Evolutionary conservation across 2,113 vertebrate genomes (phyloP).

Genomic region (Neomonachus schauinslandi): DNA sequence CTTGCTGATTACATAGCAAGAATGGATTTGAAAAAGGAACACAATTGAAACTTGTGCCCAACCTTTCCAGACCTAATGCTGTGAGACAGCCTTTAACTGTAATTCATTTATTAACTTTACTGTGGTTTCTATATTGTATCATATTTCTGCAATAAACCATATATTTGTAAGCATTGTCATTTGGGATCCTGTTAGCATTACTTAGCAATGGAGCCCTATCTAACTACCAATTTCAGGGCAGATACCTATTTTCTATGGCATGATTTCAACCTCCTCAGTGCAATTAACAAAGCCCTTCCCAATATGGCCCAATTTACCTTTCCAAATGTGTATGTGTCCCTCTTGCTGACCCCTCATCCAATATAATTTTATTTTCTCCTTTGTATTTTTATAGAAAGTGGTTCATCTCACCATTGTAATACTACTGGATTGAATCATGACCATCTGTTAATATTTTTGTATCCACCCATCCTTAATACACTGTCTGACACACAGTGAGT

Average conservation of each 20-base stretch:
- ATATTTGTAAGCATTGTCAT: neutral
- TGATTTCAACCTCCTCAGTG: neutral
- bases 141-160: neutral
- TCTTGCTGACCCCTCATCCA: neutral
- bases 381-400: constrained; percentile 11
- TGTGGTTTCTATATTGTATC: neutral
- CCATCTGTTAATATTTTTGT: neutral
- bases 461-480: neutral
- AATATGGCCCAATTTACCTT: neutral
- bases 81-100: neutral
- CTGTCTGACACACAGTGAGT: neutral
- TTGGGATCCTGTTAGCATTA: neutral
- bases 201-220: neutral
- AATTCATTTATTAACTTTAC: constrained; percentile 22
- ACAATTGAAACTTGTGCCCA: neutral
- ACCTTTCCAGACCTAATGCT: neutral
- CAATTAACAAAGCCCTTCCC: neutral
- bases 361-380: constrained; percentile 38
- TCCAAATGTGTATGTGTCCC: neutral
- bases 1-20: neutral
- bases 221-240: neutral
- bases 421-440: neutral
- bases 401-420: neutral
- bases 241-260: neutral
- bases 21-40: neutral